These are phyloP conservation scores for Psittacula derbiana DNA, from an alignment of 2,797 vertebrate species.

Conservation along the genomic window DNA sequence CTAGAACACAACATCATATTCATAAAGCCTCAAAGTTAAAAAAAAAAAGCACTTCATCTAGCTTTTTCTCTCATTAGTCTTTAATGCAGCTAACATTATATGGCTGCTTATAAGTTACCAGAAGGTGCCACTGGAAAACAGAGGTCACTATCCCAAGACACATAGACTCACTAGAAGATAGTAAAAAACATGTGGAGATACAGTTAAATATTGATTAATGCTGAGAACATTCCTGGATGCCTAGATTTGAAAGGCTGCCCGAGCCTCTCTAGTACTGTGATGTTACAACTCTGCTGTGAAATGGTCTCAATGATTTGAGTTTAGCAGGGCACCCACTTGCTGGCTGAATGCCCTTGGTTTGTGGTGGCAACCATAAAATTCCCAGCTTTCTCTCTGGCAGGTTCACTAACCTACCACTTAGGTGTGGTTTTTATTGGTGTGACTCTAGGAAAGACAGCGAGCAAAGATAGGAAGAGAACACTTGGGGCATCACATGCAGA, in stretches of 20 bases:
- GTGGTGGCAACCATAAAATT: constrained; percentile 21
- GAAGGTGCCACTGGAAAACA: constrained; percentile 51
- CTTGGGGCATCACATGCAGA: neutral
- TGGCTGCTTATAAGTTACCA: neutral
- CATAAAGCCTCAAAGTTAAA: neutral
- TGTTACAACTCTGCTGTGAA: neutral
- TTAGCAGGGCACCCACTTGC: constrained; percentile 27
- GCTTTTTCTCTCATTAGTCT: neutral
- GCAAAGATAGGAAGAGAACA: neutral
- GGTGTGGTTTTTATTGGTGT: neutral
- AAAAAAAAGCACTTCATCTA: neutral
- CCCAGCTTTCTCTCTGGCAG: constrained; percentile 30
- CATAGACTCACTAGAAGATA: neutral
- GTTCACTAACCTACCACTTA: neutral
- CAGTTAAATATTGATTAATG: constrained; percentile 58
- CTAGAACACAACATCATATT: neutral
- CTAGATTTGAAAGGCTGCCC: constrained; percentile 53
- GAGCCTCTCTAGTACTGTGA: neutral
- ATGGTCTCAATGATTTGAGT: neutral
- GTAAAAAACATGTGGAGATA: constrained; percentile 35
- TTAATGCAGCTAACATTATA: neutral
- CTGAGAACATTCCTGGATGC: constrained; percentile 62
- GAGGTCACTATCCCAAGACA: constrained; percentile 53
- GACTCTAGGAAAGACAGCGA: neutral
- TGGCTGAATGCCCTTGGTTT: constrained; percentile 21